A percentile compares a stretch with the other conserved stretches of the same genome.
phyloP scores from a whole-genome alignment of 2,888 invertebrate genomes.

The Parthenolecanium corni region DNA sequence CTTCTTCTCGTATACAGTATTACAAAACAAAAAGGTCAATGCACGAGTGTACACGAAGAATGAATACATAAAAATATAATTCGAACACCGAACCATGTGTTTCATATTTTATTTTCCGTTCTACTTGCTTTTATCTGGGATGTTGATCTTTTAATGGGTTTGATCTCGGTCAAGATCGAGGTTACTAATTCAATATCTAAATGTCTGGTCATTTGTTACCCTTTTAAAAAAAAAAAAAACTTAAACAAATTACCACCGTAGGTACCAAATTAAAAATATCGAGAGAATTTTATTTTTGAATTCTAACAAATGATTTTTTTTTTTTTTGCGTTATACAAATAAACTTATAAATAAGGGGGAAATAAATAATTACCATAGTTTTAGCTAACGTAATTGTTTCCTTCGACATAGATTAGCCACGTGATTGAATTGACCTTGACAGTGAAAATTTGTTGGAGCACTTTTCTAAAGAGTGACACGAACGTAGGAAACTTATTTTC shows the following conservation, averaged over 20 bases:
- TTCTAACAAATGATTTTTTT: background rate
- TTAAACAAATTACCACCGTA: background rate
- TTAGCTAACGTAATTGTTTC: no score
- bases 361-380: no score
- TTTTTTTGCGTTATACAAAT: background rate
- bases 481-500: no score
- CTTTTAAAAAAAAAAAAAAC: no score
- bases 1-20: no score
- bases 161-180: conserved; percentile 11
- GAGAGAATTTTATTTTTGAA: background rate
- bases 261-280: background rate
- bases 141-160: background rate
- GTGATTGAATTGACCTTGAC: conserved; percentile 14
- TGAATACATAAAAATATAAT: no score
- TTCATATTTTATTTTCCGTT: no score
- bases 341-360: background rate
- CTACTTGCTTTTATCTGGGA: background rate
- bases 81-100: no score
- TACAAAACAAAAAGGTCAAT: no score
- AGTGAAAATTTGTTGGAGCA: conserved; percentile 7
- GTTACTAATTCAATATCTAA: background rate
- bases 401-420: background rate
- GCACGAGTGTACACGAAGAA: no score
- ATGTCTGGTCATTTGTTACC: background rate
- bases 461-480: no score